Base-by-base conservation (phyloP, 2,113 vertebrate species). In the Brachyhypopomus occidentalis region DNA sequence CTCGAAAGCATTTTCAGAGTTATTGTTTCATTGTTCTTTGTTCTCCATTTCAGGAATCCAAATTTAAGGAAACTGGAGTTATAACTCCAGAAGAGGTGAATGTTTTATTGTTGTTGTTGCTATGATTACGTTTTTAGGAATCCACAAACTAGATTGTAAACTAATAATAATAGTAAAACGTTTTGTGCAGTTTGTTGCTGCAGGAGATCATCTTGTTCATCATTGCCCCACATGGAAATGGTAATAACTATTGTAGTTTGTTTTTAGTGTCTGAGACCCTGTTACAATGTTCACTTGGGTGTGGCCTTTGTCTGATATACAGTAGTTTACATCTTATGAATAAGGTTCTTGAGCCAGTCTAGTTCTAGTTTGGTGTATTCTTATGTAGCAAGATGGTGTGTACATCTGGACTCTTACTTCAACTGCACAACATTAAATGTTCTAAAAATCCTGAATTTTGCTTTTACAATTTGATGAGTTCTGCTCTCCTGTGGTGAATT, bases 181-280 rank as follows among this genome's bases (percentile, higher is more conserved):
- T 73, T 80, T 55, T 88, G 78, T 88, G 71, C 88, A 96, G 97
- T 99, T 99, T 92, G 94, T 98, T 1, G 97, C 96, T 85, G 98
- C 97, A 79, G 98, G 98, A 89, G 98, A 98, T 90, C 97, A 99
- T 87, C 89, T 99, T 90, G 98, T 99, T 86, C 97, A 99, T 88
- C 98, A 99, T 89, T 99, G 98, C 86, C 98, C 98, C 70, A 99
- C 98, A 72, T 99, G 98, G 98, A 97, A 99, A 95, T 99, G 98
- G 98, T 96, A 94, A 95, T 95, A 92, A 23, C 20, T 60, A 59
- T 14, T 27, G 23, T 30, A 58, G 41, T 14, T 52, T 17, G 2
- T 52, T 55, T 27, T 16, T 17, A 19, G 2, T 30, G 17, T 58
- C 52, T 59, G 25, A 34, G 55, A 3, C 16, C 7, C 23, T 27